phyloP scores from a whole-genome alignment of 2,888 invertebrate species.

The Gisinianus flammeolus region DNA sequence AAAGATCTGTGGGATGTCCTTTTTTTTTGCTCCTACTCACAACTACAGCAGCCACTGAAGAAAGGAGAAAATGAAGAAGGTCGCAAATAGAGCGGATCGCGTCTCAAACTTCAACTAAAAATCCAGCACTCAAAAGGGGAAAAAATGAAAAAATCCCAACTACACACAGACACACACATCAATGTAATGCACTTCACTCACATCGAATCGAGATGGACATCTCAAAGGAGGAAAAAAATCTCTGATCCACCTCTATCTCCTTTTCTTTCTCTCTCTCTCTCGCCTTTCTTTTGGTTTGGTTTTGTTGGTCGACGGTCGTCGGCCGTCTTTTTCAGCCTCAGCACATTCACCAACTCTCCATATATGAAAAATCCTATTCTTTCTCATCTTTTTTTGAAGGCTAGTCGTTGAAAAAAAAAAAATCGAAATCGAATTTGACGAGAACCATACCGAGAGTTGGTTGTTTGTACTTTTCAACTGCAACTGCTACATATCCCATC shows the following conservation, averaged over 20 bases:
- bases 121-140: slow-evolving; percentile 5
- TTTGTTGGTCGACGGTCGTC: too few relatives aligned
- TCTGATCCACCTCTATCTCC: slow-evolving; percentile 15
- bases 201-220: slow-evolving; percentile 27
- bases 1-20: slow-evolving; percentile 24
- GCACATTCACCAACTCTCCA: not conserved
- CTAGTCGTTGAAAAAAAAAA: not conserved
- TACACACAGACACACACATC: not conserved
- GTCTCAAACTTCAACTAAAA: not conserved
- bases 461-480: too few relatives aligned
- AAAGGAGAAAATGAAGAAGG: slow-evolving; percentile 39
- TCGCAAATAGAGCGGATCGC: slow-evolving; percentile 41
- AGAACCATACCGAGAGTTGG: not conserved
- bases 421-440: slow-evolving; percentile 16
- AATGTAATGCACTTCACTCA: slow-evolving; percentile 28
- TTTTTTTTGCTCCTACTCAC: slow-evolving; percentile 20
- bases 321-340: not conserved
- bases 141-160: not conserved
- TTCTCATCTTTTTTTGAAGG: not conserved
- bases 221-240: slow-evolving; percentile 3
- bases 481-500: too few relatives aligned
- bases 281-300: not conserved
- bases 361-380: not conserved
- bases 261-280: slow-evolving; percentile 4
- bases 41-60: not conserved